These are phyloP conservation scores for Alentia gelatinosa DNA, from an alignment of 2,888 invertebrate genomes.

Conservation along the genomic window DNA sequence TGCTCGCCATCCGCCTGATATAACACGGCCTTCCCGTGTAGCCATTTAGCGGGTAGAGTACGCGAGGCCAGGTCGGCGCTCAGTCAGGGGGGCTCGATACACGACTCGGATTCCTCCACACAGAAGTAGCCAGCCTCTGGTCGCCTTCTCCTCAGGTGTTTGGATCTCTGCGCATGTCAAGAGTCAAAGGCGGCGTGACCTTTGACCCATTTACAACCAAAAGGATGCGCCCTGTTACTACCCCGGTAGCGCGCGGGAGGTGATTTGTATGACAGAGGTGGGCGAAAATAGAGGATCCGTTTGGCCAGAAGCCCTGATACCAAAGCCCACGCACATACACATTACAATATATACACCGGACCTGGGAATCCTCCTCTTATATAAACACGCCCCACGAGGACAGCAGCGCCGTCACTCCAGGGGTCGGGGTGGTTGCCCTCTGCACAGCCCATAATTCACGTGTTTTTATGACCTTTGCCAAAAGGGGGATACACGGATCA, in stretches of 20 bases:
- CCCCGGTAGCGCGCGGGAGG: too few relatives aligned
- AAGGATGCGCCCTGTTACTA: background rate
- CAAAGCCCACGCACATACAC: background rate
- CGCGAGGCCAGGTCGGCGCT: too few relatives aligned
- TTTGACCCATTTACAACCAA: background rate
- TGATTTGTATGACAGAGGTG: too few relatives aligned
- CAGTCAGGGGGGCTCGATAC: background rate
- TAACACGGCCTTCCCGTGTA: too few relatives aligned
- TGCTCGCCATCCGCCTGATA: too few relatives aligned
- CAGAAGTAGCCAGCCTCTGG: too few relatives aligned
- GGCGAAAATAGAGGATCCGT: too few relatives aligned
- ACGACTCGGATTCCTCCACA: background rate
- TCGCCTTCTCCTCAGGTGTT: too few relatives aligned
- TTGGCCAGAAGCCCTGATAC: too few relatives aligned
- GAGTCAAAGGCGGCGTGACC: background rate
- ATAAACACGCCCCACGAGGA: background rate
- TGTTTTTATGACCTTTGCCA: background rate
- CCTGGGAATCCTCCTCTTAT: background rate
- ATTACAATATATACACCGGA: background rate
- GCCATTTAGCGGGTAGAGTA: too few relatives aligned
- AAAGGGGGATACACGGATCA: background rate
- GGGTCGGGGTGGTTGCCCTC: background rate
- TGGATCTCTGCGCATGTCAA: background rate
- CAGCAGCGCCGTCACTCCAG: background rate
- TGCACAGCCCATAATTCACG: background rate